Evolutionary conservation across 2,797 vertebrate genomes (phyloP).

Genomic region (Ammospiza maritima): DNA sequence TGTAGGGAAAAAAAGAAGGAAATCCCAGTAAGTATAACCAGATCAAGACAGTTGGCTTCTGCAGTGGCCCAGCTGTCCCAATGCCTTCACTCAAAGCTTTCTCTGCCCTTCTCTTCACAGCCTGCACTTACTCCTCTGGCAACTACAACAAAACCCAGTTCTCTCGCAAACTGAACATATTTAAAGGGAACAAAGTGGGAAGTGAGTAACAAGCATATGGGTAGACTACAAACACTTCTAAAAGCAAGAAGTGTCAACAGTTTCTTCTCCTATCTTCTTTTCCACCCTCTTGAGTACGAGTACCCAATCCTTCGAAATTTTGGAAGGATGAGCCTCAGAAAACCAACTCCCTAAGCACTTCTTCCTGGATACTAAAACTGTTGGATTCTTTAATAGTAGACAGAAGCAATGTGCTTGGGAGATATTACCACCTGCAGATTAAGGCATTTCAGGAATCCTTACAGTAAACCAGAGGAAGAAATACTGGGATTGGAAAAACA

Average conservation of each 20-base stretch:
- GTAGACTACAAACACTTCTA: not conserved
- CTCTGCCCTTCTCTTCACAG: not conserved
- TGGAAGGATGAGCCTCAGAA: not conserved
- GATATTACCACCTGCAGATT: not conserved
- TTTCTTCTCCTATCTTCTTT: not conserved
- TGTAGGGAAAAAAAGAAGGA: not conserved
- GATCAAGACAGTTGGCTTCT: not conserved
- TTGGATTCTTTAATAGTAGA: not conserved
- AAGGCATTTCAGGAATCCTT: not conserved
- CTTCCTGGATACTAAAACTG: not conserved
- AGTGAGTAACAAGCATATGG: not conserved
- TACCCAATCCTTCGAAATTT: not conserved
- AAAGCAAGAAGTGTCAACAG: not conserved
- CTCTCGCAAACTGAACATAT: not conserved
- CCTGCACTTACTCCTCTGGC: not conserved
- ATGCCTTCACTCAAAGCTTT: not conserved
- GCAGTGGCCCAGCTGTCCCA: not conserved
- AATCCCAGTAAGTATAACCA: not conserved
- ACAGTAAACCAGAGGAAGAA: not conserved
- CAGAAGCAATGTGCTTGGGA: not conserved
- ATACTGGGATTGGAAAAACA: not conserved
- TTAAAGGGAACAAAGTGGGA: not conserved
- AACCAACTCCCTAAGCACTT: not conserved
- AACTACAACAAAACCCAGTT: not conserved
- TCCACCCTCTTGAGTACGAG: not conserved